phyloP scores from a whole-genome alignment of 2,888 invertebrate genomes.

The Ceraclea dissimilis region DNA sequence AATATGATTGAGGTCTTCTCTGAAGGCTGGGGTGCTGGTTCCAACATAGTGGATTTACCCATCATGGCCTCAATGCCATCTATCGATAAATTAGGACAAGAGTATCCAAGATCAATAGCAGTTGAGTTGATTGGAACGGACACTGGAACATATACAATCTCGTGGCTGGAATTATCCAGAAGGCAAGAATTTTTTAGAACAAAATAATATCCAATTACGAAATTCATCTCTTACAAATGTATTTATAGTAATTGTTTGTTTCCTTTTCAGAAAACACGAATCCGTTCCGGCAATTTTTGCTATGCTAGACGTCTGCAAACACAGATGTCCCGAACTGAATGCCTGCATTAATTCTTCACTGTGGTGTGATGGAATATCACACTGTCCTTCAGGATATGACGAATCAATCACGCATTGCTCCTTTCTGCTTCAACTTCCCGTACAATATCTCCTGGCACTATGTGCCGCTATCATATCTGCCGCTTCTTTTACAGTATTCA shows the following conservation, averaged over 20 bases:
- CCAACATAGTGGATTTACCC: slow-evolving; percentile 50
- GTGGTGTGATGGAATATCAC: slow-evolving; percentile 72
- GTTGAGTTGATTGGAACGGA: slow-evolving; percentile 75
- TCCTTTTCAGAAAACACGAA: slow-evolving; percentile 42
- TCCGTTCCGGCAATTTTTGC: slow-evolving; percentile 49
- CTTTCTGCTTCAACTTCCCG: slow-evolving; percentile 67
- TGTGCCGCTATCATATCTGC: slow-evolving; percentile 41
- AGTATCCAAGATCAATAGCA: slow-evolving; percentile 61
- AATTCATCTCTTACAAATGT: too few relatives aligned
- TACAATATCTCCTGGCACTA: slow-evolving; percentile 58
- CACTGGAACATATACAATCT: slow-evolving; percentile 64
- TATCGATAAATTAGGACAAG: slow-evolving; percentile 52
- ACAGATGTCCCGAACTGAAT: slow-evolving; percentile 70
- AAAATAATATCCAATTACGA: too few relatives aligned
- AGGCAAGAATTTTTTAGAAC: slow-evolving; percentile 32
- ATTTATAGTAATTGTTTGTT: too few relatives aligned
- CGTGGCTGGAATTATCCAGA: slow-evolving; percentile 76
- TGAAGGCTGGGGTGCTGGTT: slow-evolving; percentile 63
- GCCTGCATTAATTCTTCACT: slow-evolving; percentile 72
- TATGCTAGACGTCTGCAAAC: slow-evolving; percentile 63
- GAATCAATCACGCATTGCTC: slow-evolving; percentile 75
- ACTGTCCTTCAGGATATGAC: slow-evolving; percentile 76
- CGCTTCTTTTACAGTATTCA: slow-evolving; percentile 36
- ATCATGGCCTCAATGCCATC: slow-evolving; percentile 49
- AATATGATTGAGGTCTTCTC: slow-evolving; percentile 76